A percentile compares a stretch with the other conserved stretches of the same genome.
Evolutionary conservation across 1,140 invertebrate genomes (phyloP).

Genomic region (Drosophila rhopaloa): DNA sequence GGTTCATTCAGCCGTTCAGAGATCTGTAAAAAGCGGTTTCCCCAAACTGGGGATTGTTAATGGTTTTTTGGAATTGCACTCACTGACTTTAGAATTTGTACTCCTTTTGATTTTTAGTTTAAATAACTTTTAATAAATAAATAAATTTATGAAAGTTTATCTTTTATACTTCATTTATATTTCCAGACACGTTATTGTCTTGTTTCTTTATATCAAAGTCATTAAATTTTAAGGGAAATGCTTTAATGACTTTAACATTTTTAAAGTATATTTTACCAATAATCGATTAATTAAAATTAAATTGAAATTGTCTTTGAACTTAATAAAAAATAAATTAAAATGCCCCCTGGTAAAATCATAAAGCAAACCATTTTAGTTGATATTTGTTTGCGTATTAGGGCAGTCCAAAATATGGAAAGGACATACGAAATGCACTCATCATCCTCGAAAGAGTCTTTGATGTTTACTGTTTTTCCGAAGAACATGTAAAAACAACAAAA

Average conservation of each 20-base stretch:
- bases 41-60: conserved; percentile 11
- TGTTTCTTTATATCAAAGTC: no score
- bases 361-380: neutral
- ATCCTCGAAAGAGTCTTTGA: conserved; percentile 23
- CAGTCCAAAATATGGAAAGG: conserved; percentile 2
- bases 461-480: conserved; percentile 20
- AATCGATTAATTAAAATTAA: no score
- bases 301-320: no score
- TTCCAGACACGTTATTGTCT: neutral
- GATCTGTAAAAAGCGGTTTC: conserved; percentile 14
- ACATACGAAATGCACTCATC: neutral
- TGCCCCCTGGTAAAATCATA: no score
- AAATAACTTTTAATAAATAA: no score
- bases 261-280: no score
- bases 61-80: neutral
- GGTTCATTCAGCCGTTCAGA: conserved; percentile 14
- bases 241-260: no score
- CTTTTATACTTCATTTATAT: neutral
- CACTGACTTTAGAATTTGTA: neutral
- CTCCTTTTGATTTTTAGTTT: neutral
- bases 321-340: no score
- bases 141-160: no score
- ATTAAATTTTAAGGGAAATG: no score
- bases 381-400: neutral
- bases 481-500: conserved; percentile 25